phyloP scores from a whole-genome alignment of 1,140 invertebrate species.

The Saccostrea echinata region DNA sequence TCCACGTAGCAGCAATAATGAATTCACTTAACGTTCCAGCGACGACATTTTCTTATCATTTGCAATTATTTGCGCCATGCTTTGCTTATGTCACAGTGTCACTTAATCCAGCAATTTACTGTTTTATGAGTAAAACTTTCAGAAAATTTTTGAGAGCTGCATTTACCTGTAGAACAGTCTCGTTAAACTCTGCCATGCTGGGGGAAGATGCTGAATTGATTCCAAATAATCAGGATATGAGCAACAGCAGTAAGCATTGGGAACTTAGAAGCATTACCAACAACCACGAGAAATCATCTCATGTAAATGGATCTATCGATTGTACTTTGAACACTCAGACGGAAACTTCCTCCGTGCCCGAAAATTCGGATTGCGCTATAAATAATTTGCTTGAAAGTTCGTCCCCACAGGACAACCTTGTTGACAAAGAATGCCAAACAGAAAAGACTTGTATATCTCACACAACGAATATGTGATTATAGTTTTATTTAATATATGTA shows the following conservation, averaged over 20 bases:
- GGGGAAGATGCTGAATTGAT: constrained; percentile 47
- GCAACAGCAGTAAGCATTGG: not conserved
- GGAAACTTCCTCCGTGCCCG: not conserved
- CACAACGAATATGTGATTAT: not conserved
- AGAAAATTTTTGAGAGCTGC: constrained; percentile 94
- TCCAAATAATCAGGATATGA: constrained; percentile 30
- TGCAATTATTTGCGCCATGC: constrained; percentile 85
- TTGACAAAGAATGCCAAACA: constrained; percentile 42
- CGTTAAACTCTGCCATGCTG: constrained; percentile 37
- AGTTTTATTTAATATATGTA: no score
- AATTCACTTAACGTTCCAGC: constrained; percentile 92
- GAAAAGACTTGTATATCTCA: constrained; percentile 13
- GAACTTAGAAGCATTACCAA: not conserved
- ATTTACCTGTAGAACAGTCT: constrained; percentile 84
- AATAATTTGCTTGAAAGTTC: not conserved
- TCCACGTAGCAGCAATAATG: constrained; percentile 85
- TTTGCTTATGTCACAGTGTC: constrained; percentile 90
- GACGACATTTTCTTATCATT: constrained; percentile 89
- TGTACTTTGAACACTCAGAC: not conserved
- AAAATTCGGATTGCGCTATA: not conserved
- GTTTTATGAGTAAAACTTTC: constrained; percentile 93
- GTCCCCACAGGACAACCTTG: not conserved
- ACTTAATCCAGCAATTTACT: constrained; percentile 93
- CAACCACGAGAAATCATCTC: not conserved
- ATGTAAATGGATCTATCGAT: not conserved